Percentiles rank a stretch among this genome's conserved stretches.
These are phyloP conservation scores for Mesorhabditis belari DNA, from an alignment of 2,888 invertebrate species.

Conservation along the genomic window DNA sequence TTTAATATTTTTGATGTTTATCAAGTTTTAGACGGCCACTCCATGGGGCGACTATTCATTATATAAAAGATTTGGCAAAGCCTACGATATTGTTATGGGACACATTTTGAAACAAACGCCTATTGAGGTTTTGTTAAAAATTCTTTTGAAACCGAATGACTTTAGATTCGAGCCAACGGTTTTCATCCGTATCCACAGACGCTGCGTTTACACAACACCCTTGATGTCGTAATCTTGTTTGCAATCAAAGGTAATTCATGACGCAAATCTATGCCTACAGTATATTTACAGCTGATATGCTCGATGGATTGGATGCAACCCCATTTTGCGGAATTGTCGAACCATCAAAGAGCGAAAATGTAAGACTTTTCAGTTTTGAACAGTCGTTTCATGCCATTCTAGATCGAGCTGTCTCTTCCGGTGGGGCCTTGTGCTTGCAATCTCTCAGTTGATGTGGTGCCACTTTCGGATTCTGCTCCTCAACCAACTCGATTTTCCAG, in stretches of 20 bases:
- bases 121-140: background rate
- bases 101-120: background rate
- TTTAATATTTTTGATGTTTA: background rate
- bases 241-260: background rate
- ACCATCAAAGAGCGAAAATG: background rate
- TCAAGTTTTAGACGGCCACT: background rate
- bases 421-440: background rate
- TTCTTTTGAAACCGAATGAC: background rate
- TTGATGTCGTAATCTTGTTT: background rate
- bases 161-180: background rate
- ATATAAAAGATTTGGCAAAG: background rate
- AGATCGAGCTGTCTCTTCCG: background rate
- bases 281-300: background rate
- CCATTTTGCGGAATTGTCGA: background rate
- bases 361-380: background rate
- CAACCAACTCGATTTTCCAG: too few species aligned
- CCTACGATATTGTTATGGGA: background rate
- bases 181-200: background rate
- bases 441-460: background rate
- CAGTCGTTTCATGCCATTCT: background rate
- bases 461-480: too few species aligned
- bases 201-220: background rate
- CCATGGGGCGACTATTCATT: background rate
- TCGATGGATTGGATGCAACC: background rate
- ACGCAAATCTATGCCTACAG: background rate